Conservation (phyloP, 2,113 vertebrate genomes). For the Gavialis gangeticus region DNA sequence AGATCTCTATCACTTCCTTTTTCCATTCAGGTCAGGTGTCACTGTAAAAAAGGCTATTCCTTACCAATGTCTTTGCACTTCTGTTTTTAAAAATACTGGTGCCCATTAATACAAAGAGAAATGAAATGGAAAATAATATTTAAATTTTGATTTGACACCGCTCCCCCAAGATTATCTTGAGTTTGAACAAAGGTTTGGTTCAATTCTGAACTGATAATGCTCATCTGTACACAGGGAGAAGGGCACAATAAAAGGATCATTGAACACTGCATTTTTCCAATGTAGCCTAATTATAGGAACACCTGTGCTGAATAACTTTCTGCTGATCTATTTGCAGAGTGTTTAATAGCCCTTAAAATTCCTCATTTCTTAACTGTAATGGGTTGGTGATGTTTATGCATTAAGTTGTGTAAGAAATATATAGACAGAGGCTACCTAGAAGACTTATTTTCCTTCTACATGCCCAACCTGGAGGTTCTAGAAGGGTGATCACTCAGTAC, state of each 20-base stretch:
- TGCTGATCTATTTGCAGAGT: conserved; percentile 77
- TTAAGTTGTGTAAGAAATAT: conserved; percentile 38
- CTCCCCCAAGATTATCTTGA: not conserved
- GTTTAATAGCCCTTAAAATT: conserved; percentile 82
- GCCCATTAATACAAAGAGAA: not conserved
- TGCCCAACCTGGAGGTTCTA: not conserved
- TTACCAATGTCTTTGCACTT: not conserved
- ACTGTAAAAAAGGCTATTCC: not conserved
- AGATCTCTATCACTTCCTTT: not conserved
- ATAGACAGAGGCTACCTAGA: conserved; percentile 31
- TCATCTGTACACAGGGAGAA: conserved; percentile 40
- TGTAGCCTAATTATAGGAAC: conserved; percentile 76
- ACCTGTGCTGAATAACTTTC: conserved; percentile 77
- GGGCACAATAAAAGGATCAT: conserved; percentile 70
- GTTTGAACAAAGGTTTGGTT: not conserved
- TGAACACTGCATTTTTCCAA: conserved; percentile 76
- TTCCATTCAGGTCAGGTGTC: not conserved
- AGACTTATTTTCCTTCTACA: conserved; percentile 38
- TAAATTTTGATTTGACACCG: not conserved
- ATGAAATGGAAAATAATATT: not conserved
- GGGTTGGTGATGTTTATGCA: conserved; percentile 56
- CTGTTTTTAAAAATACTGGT: not conserved
- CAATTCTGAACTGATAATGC: conserved; percentile 35
- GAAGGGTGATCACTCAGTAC: conserved; percentile 29
- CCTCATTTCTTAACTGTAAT: conserved; percentile 69